Base-by-base conservation (phyloP, 1,140 invertebrate genomes). In the Trinorchestia longiramus region DNA sequence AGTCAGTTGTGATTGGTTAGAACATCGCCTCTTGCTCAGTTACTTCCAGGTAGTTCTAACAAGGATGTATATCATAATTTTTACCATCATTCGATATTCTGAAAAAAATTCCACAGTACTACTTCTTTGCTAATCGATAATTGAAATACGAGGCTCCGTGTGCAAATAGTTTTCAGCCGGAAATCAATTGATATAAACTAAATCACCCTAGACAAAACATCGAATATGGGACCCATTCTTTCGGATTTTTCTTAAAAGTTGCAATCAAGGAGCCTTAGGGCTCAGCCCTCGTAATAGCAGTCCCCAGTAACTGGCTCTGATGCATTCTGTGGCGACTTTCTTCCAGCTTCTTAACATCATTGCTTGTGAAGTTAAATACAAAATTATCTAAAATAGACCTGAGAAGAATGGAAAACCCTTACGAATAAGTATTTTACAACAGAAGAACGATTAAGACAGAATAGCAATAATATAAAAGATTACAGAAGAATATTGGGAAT, bases 341-440 rank as follows among this genome's bases (percentile, higher is more conserved):
- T 36, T 36, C 11, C 15, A 1, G 28, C 11, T 15, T 77, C 28
- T 77, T 53, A 6, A 53, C 6, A 19, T 53, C 19, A 53, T 53
- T 53, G 47, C 6, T 6, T 77, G 47, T 53, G 47, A 53, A 53
- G 62, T 28, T 23, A 77, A 77, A 77, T 36, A 77, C 62, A 28
- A 77, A 77, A 77, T 77, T 77, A 77, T 77, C 28, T 77, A 77
- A 77, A 77, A 77, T 77, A 77, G 62, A 77, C 62, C 62, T 77
- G 62, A 77, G 62, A 36, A 77, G 28, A 77, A 77, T 77, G 62
- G 62, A 77, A 77, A 77, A 77, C 62, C 62, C 62, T 77, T 77
- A 77, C 62, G 3, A 23, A 77, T 77, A 77, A 77, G 1, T 77
- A 77, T 36, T 23, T 36, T 77, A 77, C 62, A 77, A 77, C 62